A percentile compares a stretch with the other conserved stretches of the same genome.
These are phyloP conservation scores for Cecidostiba fungosa DNA, from an alignment of 2,888 invertebrate species.

Conservation along the genomic window DNA sequence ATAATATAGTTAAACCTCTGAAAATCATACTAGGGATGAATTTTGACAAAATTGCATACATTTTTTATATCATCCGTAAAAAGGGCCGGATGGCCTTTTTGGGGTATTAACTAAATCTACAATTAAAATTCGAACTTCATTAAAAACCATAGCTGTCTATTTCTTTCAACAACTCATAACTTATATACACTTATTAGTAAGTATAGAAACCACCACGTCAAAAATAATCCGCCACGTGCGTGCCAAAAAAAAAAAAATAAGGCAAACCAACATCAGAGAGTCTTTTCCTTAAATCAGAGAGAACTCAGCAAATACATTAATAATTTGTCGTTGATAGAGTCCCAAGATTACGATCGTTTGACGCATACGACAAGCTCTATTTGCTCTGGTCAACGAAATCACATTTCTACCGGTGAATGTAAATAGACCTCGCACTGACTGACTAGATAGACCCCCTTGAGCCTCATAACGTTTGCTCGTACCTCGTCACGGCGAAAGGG, in stretches of 20 bases:
- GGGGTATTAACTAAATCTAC: too few relatives aligned
- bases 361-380: conserved; percentile 28
- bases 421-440: conserved; percentile 6
- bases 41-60: too few relatives aligned
- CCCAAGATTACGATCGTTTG: conserved; percentile 42
- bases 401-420: conserved; percentile 21
- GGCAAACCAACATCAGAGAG: background rate
- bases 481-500: conserved; percentile 41
- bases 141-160: too few relatives aligned
- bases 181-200: too few relatives aligned
- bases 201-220: background rate
- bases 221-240: background rate
- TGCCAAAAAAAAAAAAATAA: background rate
- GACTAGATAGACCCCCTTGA: background rate
- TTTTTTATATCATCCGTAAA: too few relatives aligned
- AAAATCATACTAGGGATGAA: too few relatives aligned
- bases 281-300: conserved; percentile 27
- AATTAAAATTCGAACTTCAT: too few relatives aligned
- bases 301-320: conserved; percentile 37
- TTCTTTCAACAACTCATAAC: too few relatives aligned
- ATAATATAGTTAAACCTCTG: too few relatives aligned
- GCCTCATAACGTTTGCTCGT: conserved; percentile 24
- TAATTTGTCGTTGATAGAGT: conserved; percentile 21
- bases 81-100: too few relatives aligned
- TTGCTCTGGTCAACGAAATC: conserved; percentile 35